Conservation (phyloP, 2,888 invertebrate species). For the Koerneria pararmatus region DNA sequence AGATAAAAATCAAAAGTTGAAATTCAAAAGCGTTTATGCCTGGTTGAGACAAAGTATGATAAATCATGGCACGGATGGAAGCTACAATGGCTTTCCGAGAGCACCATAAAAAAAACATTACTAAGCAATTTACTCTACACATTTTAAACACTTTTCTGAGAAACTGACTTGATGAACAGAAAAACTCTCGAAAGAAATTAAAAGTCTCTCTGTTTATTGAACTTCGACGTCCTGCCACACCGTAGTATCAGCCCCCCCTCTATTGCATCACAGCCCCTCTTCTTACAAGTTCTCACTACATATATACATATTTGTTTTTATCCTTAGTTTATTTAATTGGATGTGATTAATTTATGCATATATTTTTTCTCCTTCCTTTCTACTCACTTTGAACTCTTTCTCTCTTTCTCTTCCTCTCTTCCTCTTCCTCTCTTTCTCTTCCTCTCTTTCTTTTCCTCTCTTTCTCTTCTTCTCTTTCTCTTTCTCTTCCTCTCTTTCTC, state of each 20-base stretch:
- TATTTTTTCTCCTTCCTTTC: background rate
- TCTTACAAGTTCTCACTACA: background rate
- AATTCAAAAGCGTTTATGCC: too few species aligned
- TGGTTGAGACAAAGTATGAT: too few species aligned
- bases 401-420: background rate
- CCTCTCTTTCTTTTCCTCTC: background rate
- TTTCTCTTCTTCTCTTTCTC: conserved; percentile 6
- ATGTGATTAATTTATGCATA: background rate
- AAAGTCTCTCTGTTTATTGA: background rate
- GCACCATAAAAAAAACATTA: too few species aligned
- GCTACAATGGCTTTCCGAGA: too few species aligned
- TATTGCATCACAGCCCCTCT: background rate
- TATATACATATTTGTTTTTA: background rate
- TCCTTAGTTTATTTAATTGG: background rate
- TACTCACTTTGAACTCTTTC: background rate
- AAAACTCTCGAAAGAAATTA: background rate
- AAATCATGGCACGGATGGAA: too few species aligned
- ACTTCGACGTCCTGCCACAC: background rate
- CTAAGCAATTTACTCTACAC: too few species aligned
- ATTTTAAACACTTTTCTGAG: too few species aligned
- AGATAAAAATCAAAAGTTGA: too few species aligned
- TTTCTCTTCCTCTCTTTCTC: background rate
- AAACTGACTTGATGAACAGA: too few species aligned
- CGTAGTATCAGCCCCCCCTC: background rate
- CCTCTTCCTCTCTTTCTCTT: conserved; percentile 8